Evolutionary conservation across 2,888 invertebrate species (phyloP).

Genomic region (Pammene aurita): DNA sequence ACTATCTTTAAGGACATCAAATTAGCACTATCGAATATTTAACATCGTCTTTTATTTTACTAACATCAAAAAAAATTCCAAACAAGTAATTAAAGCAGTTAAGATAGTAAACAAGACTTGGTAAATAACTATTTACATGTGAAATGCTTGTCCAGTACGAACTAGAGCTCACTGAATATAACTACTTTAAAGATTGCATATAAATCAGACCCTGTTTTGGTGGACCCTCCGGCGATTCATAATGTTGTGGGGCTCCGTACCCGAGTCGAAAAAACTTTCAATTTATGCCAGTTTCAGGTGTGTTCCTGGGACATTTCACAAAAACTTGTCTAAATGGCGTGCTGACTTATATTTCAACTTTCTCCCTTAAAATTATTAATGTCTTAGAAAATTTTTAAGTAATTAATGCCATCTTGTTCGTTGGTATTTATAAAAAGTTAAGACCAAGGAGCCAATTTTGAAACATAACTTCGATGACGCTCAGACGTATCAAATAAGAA

Average conservation of each 20-base stretch:
- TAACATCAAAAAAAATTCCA: no score
- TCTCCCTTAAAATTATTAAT: conserved; percentile 15
- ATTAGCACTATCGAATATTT: no score
- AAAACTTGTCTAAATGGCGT: conserved; percentile 23
- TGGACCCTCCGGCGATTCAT: conserved; percentile 28
- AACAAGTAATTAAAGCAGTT: no score
- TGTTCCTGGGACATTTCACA: conserved; percentile 28
- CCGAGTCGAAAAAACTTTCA: conserved; percentile 37
- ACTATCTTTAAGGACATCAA: no score
- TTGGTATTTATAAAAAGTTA: no score
- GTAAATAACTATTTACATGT: not conserved
- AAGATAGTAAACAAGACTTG: no score
- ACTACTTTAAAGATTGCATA: conserved; percentile 24
- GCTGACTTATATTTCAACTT: conserved; percentile 18
- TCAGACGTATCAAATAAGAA: no score
- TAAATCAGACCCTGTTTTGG: conserved; percentile 33
- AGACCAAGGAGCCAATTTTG: no score
- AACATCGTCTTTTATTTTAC: no score
- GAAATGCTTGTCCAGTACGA: conserved; percentile 15
- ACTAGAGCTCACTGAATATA: conserved; percentile 15
- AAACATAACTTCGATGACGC: no score
- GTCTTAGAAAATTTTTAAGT: conserved; percentile 1
- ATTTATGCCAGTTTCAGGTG: conserved; percentile 42
- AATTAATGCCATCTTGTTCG: no score
- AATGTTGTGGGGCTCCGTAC: conserved; percentile 24